phyloP scores from a whole-genome alignment of 2,797 vertebrate species.

The Intellagama lesueurii region DNA sequence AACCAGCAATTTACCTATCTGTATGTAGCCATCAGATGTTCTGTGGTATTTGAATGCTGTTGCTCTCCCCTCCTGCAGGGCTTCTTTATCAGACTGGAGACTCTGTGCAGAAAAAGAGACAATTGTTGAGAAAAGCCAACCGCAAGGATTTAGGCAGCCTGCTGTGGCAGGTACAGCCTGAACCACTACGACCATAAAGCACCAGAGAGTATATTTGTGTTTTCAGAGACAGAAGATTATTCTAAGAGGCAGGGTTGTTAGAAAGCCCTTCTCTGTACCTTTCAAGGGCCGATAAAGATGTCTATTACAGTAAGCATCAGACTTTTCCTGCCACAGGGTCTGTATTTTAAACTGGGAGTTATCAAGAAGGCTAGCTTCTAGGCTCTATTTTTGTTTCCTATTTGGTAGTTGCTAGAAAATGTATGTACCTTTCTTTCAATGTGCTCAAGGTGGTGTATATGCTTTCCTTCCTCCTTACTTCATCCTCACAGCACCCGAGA shows the following conservation, averaged over 20 bases:
- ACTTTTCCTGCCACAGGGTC: neutral
- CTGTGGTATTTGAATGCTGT: conserved; percentile 87
- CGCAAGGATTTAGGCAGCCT: conserved; percentile 12
- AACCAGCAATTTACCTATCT: conserved; percentile 85
- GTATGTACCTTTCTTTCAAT: too few relatives aligned
- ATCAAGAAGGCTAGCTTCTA: neutral
- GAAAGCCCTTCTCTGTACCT: conserved; percentile 4
- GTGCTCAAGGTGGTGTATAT: too few relatives aligned
- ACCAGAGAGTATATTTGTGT: conserved; percentile 5
- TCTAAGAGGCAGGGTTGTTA: neutral
- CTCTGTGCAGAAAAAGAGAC: conserved; percentile 80
- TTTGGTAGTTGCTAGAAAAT: too few relatives aligned
- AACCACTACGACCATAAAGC: conserved; percentile 5
- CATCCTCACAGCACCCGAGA: too few relatives aligned
- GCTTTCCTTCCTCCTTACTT: too few relatives aligned
- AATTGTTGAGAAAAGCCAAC: conserved; percentile 5
- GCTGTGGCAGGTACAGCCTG: conserved; percentile 20
- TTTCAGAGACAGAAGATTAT: conserved; percentile 7
- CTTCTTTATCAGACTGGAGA: conserved; percentile 95
- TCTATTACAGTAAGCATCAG: neutral
- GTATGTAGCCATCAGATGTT: conserved; percentile 92
- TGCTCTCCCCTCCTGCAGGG: conserved; percentile 89
- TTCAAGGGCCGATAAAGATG: conserved; percentile 5
- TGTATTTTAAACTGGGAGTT: neutral
- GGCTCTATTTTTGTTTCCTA: neutral